These are phyloP conservation scores for Drosophila watanabei DNA, from an alignment of 1,140 invertebrate genomes.

Conservation along the genomic window DNA sequence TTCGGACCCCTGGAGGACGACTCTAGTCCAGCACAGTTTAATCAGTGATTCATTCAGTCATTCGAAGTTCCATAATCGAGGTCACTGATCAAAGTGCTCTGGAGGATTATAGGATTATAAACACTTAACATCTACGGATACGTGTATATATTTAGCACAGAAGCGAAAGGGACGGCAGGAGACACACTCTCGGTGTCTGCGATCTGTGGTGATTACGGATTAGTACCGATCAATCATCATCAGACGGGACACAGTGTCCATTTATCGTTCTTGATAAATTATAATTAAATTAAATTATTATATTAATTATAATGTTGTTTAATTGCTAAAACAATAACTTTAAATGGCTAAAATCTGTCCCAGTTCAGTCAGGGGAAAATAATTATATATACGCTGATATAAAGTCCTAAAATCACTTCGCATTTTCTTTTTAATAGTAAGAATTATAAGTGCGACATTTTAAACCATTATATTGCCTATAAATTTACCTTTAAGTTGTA, in stretches of 20 bases:
- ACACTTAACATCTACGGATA: neutral
- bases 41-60: constrained; percentile 7
- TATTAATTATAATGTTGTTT: too few relatives aligned
- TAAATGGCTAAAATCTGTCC: neutral
- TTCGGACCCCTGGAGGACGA: neutral
- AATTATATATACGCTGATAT: neutral
- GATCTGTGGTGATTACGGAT: neutral
- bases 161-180: constrained; percentile 10
- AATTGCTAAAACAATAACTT: neutral
- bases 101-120: constrained; percentile 1
- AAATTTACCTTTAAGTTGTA: neutral
- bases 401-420: neutral
- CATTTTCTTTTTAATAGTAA: too few relatives aligned
- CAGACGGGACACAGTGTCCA: constrained; percentile 3
- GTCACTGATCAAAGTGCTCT: constrained; percentile 20
- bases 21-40: constrained; percentile 20
- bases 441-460: too few relatives aligned
- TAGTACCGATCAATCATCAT: neutral
- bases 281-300: too few relatives aligned
- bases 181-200: neutral
- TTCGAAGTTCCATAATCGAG: neutral
- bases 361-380: neutral
- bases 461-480: too few relatives aligned
- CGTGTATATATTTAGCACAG: constrained; percentile 1
- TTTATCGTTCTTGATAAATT: too few relatives aligned